Evolutionary conservation across 2,888 invertebrate genomes (phyloP).

Genomic region (Eupelmus urozonus): DNA sequence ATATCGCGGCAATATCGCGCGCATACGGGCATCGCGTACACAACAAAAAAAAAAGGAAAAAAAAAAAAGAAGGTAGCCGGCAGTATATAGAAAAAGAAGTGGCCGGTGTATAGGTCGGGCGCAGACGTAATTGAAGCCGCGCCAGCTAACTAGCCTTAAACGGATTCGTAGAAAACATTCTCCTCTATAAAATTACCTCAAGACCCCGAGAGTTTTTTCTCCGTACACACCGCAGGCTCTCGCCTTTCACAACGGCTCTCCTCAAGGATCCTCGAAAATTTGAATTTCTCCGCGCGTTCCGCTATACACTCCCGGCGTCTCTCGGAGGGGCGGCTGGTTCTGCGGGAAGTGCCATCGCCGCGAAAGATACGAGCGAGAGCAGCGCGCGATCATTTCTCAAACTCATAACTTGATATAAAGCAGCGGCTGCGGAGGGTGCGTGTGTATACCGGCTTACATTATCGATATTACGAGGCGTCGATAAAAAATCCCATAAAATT

Average conservation of each 20-base stretch:
- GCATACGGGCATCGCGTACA: too few species aligned
- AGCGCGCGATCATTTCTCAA: constrained; percentile 73
- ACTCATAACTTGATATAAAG: constrained; percentile 75
- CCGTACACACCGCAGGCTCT: not conserved
- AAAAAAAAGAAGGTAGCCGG: not conserved
- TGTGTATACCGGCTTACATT: constrained; percentile 73
- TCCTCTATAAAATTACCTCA: constrained; percentile 70
- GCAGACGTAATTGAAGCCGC: constrained; percentile 65
- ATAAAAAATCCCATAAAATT: constrained; percentile 77
- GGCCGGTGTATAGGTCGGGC: not conserved
- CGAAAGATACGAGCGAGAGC: constrained; percentile 25
- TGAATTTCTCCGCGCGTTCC: constrained; percentile 7
- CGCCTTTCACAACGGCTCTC: constrained; percentile 36
- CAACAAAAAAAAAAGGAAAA: not conserved
- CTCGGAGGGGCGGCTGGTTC: constrained; percentile 59
- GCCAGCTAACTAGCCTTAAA: constrained; percentile 66
- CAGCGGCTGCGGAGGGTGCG: constrained; percentile 53
- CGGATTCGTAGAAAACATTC: constrained; percentile 71
- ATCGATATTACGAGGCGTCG: constrained; percentile 77
- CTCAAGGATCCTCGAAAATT: constrained; percentile 46
- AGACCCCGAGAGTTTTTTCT: constrained; percentile 58
- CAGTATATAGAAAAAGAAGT: not conserved
- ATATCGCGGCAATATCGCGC: not conserved
- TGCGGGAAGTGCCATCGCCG: constrained; percentile 12
- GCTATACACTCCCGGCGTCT: not conserved